These are phyloP conservation scores for Pterois miles DNA, from an alignment of 2,797 vertebrate species.

Conservation along the genomic window DNA sequence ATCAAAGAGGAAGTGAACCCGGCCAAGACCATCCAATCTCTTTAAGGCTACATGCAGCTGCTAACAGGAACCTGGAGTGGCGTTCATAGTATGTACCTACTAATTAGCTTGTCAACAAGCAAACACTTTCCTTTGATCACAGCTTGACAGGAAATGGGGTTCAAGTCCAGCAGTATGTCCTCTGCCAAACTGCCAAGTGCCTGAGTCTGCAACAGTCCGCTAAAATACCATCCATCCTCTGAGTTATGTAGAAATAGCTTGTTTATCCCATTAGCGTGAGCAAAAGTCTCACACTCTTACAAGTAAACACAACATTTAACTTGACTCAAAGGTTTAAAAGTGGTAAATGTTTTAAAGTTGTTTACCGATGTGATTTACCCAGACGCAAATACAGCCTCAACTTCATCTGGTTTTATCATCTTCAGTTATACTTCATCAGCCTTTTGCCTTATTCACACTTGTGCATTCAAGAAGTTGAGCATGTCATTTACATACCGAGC, in stretches of 20 bases:
- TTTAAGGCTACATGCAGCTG: conserved; percentile 71
- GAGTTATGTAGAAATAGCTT: conserved; percentile 15
- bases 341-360: not conserved
- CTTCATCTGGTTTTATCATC: not conserved
- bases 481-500: too few species aligned
- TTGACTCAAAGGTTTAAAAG: not conserved
- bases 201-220: conserved; percentile 32
- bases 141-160: conserved; percentile 66
- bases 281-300: not conserved
- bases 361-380: not conserved
- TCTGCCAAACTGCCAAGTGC: conserved; percentile 56
- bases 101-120: conserved; percentile 79
- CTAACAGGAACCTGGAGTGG: conserved; percentile 66
- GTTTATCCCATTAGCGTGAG: not conserved
- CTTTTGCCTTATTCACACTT: not conserved
- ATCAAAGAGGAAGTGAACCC: conserved; percentile 68
- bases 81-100: conserved; percentile 59
- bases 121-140: conserved; percentile 73
- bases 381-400: not conserved
- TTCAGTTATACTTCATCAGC: not conserved
- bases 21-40: conserved; percentile 70
- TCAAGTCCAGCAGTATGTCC: conserved; percentile 45
- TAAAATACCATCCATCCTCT: conserved; percentile 33
- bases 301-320: conserved; percentile 10
- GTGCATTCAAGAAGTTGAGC: not conserved